phyloP scores from a whole-genome alignment of 2,888 invertebrate species.

The Tetheella fluctuosa region DNA sequence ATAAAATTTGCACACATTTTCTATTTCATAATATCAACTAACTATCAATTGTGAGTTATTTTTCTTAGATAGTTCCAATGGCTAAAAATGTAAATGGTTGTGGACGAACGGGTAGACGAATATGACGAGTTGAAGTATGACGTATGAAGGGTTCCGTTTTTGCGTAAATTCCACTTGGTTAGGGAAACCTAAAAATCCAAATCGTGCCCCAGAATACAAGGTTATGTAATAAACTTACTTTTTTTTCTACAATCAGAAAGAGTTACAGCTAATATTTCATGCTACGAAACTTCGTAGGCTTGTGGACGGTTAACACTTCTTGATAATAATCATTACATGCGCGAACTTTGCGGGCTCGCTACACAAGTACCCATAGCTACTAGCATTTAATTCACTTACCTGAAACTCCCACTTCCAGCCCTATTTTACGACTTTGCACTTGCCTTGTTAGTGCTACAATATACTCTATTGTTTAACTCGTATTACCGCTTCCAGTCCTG shows the following conservation, averaged over 20 bases:
- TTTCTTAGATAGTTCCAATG: too few species aligned
- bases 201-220: too few species aligned
- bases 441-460: slow-evolving; percentile 44
- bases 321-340: slow-evolving; percentile 1
- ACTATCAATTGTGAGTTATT: too few species aligned
- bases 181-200: too few species aligned
- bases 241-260: not conserved
- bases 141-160: too few species aligned
- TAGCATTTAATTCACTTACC: slow-evolving; percentile 56
- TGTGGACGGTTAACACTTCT: not conserved
- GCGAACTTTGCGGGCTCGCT: slow-evolving; percentile 18
- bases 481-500: slow-evolving; percentile 26
- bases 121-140: too few species aligned
- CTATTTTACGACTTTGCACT: slow-evolving; percentile 50
- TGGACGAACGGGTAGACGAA: too few species aligned
- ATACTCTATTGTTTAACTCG: slow-evolving; percentile 46
- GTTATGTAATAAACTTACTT: not conserved
- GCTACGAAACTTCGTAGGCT: slow-evolving; percentile 3
- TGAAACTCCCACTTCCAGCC: slow-evolving; percentile 36
- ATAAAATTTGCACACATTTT: too few species aligned
- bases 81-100: too few species aligned
- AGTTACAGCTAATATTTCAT: not conserved
- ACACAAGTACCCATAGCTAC: slow-evolving; percentile 27
- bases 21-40: too few species aligned
- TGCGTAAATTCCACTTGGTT: too few species aligned